phyloP scores from a whole-genome alignment of 2,113 vertebrate species.

The Engraulis encrasicolus region DNA sequence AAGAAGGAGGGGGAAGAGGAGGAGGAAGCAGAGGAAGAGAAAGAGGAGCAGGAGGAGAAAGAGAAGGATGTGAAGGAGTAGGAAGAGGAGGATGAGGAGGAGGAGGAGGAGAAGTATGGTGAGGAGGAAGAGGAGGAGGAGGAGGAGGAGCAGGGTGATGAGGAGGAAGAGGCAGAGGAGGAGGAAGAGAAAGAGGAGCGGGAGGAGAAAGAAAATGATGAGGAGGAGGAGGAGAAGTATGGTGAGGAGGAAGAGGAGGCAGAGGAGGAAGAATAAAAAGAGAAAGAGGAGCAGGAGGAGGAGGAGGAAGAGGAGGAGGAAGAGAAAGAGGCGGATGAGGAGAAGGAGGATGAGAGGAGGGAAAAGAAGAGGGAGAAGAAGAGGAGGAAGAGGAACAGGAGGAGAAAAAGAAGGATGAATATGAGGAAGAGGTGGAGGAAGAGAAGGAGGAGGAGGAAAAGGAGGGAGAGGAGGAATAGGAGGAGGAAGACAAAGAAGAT shows the following conservation, averaged over 20 bases:
- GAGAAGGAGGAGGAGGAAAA: slow-evolving; percentile 48
- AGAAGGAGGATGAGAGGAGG: slow-evolving; percentile 51
- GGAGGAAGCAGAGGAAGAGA: no score
- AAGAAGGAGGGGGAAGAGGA: slow-evolving; percentile 45
- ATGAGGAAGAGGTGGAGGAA: no score
- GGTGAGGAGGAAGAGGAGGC: no score
- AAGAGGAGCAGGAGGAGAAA: slow-evolving; percentile 50
- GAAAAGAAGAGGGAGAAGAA: slow-evolving; percentile 12
- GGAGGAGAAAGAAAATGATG: no score
- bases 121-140: no score
- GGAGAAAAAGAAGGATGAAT: slow-evolving; percentile 28
- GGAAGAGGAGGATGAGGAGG: slow-evolving; percentile 54
- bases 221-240: slow-evolving; percentile 45
- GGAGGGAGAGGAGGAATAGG: not conserved
- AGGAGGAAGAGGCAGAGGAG: no score
- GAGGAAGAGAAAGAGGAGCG: no score
- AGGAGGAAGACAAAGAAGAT: slow-evolving; percentile 51
- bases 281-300: not conserved
- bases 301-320: slow-evolving; percentile 50
- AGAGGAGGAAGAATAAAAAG: slow-evolving; percentile 46
- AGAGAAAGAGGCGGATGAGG: not conserved
- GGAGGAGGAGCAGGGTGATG: slow-evolving; percentile 25
- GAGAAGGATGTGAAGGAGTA: not conserved
- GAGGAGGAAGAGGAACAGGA: no score
- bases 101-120: slow-evolving; percentile 7